A percentile compares a stretch with the other conserved stretches of the same genome.
These are phyloP conservation scores for Thymallus thymallus DNA, from an alignment of 2,113 vertebrate genomes.

Conservation along the genomic window DNA sequence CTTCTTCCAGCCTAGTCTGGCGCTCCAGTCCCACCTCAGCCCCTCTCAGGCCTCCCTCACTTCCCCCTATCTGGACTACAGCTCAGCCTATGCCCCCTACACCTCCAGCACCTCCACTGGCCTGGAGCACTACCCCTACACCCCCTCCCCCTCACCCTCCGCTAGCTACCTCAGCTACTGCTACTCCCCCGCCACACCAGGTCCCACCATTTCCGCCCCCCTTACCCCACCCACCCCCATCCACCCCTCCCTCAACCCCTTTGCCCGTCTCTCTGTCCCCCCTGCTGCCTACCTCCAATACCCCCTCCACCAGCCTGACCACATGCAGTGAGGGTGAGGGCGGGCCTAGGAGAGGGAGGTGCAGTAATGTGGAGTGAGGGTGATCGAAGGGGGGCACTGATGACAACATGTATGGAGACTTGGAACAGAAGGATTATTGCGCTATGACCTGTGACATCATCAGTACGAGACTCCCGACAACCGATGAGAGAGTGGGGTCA, in stretches of 20 bases:
- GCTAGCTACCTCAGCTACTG: constrained; percentile 83
- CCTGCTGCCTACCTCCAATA: constrained; percentile 85
- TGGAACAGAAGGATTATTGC: constrained; percentile 37
- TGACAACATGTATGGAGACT: constrained; percentile 11
- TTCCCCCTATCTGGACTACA: constrained; percentile 90
- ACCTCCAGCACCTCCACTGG: constrained; percentile 79
- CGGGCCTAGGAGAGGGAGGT: constrained; percentile 43
- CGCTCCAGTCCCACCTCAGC: constrained; percentile 86
- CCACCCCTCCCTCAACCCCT: constrained; percentile 66
- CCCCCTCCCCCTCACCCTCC: constrained; percentile 85
- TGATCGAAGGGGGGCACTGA: constrained; percentile 9
- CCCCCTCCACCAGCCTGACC: constrained; percentile 84
- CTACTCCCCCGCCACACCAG: constrained; percentile 74
- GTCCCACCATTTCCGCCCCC: constrained; percentile 67
- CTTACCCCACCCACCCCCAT: constrained; percentile 50
- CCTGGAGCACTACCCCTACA: constrained; percentile 92
- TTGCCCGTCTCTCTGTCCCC: constrained; percentile 70
- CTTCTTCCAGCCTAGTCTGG: constrained; percentile 87
- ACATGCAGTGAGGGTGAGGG: constrained; percentile 84
- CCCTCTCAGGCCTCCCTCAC: constrained; percentile 67
- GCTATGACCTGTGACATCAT: constrained; percentile 41
- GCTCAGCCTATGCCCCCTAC: constrained; percentile 86
- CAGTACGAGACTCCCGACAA: constrained; percentile 37
- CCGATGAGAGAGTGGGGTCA: constrained; percentile 37
- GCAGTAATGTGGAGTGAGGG: neutral